Evolutionary conservation across 2,113 vertebrate species (phyloP).

Genomic region (Pygoscelis antarcticus): DNA sequence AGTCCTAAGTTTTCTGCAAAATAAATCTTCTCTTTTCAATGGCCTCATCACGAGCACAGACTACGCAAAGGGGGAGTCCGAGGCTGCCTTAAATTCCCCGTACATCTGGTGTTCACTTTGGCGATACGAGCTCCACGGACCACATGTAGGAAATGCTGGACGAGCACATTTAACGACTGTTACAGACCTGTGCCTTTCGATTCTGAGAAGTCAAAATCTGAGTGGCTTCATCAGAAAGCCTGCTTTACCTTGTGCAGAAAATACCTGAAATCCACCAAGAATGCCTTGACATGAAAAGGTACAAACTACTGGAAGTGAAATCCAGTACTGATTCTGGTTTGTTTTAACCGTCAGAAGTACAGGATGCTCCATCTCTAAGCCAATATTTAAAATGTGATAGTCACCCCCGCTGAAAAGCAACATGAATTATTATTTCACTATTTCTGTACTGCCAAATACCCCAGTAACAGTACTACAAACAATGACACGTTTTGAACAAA

Average conservation of each 20-base stretch:
- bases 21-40: accelerated
- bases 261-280: not conserved
- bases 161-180: accelerated
- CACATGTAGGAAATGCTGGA: accelerated
- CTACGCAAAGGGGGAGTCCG: accelerated
- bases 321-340: not conserved
- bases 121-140: too few species aligned
- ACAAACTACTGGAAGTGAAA: not conserved
- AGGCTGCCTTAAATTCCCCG: not conserved
- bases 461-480: too few species aligned
- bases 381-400: accelerated
- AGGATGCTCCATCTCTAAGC: not conserved
- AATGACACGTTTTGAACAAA: not conserved
- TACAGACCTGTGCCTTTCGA: not conserved
- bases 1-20: not conserved
- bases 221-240: not conserved
- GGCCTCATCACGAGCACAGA: not conserved
- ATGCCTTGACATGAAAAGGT: too few species aligned
- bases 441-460: not conserved
- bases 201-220: not conserved
- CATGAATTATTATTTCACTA: not conserved
- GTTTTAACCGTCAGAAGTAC: not conserved
- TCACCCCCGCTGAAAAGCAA: not conserved
- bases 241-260: not conserved
- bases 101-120: accelerated